Conservation (phyloP, 2,888 invertebrate species). For the Pecten maximus region DNA sequence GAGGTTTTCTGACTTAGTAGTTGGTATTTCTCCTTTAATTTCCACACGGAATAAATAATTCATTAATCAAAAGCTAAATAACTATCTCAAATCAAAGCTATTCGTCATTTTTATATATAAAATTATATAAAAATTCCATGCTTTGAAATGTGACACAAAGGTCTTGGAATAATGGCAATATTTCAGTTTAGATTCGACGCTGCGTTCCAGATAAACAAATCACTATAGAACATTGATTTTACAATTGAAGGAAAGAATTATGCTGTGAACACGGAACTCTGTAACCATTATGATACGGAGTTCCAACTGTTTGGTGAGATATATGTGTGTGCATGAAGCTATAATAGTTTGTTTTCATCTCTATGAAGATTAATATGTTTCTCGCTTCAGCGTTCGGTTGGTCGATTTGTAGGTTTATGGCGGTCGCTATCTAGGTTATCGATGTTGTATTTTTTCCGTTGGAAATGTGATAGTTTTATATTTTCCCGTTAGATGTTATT, state of each 20-base stretch:
- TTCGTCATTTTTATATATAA: background rate
- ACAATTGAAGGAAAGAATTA: background rate
- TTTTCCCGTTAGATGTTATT: background rate
- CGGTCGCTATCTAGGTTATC: background rate
- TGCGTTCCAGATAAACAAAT: background rate
- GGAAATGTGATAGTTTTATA: background rate
- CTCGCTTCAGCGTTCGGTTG: background rate
- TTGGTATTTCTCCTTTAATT: too few species aligned
- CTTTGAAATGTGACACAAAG: background rate
- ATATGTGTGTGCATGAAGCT: background rate
- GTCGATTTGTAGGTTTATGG: background rate
- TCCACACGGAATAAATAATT: too few species aligned
- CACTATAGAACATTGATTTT: background rate
- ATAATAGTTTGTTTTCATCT: background rate
- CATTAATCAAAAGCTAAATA: too few species aligned
- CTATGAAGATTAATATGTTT: conserved; percentile 16
- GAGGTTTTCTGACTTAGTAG: too few species aligned
- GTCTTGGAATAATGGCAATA: background rate
- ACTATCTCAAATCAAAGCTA: background rate
- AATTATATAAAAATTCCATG: background rate
- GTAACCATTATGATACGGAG: background rate
- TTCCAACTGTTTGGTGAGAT: background rate
- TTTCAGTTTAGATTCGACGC: background rate
- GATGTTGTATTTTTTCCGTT: background rate
- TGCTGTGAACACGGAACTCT: background rate